Percentiles rank a stretch among this genome's conserved stretches.
Evolutionary conservation across 2,888 invertebrate genomes (phyloP).

Genomic region (Chloromyia formosa): DNA sequence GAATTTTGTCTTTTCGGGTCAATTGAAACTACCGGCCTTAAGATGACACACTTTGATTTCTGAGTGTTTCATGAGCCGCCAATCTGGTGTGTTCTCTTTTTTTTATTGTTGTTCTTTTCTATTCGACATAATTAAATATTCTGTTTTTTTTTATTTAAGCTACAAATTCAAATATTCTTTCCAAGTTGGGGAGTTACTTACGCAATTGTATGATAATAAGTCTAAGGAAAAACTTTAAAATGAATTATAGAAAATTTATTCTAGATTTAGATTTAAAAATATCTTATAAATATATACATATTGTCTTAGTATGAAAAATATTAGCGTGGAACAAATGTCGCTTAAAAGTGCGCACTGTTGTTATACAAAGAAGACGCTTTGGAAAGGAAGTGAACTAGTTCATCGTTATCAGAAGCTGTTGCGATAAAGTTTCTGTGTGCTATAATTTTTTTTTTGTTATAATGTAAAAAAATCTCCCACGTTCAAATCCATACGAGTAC

Average conservation of each 20-base stretch:
- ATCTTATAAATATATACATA: too few species aligned
- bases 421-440: slow-evolving; percentile 36
- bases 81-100: not conserved
- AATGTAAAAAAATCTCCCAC: not conserved
- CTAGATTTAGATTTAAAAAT: not conserved
- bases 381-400: slow-evolving; percentile 45
- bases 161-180: not conserved
- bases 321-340: too few species aligned
- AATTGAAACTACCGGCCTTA: slow-evolving; percentile 12
- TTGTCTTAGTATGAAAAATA: too few species aligned
- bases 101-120: not conserved
- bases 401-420: slow-evolving; percentile 26
- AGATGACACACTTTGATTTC: slow-evolving; percentile 44
- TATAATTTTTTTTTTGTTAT: slow-evolving; percentile 1
- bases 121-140: not conserved
- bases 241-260: not conserved
- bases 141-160: not conserved
- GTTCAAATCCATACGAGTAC: not conserved
- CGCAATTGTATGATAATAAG: slow-evolving; percentile 12
- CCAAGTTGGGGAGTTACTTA: not conserved
- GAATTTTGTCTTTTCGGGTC: slow-evolving; percentile 26
- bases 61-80: slow-evolving; percentile 13
- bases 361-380: not conserved
- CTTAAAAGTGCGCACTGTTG: too few species aligned
- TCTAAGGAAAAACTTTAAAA: not conserved